Evolutionary conservation across 2,113 vertebrate genomes (phyloP), one percentile per base, ranked within the genome.

Genomic region (Phaetusa simplex): DNA sequence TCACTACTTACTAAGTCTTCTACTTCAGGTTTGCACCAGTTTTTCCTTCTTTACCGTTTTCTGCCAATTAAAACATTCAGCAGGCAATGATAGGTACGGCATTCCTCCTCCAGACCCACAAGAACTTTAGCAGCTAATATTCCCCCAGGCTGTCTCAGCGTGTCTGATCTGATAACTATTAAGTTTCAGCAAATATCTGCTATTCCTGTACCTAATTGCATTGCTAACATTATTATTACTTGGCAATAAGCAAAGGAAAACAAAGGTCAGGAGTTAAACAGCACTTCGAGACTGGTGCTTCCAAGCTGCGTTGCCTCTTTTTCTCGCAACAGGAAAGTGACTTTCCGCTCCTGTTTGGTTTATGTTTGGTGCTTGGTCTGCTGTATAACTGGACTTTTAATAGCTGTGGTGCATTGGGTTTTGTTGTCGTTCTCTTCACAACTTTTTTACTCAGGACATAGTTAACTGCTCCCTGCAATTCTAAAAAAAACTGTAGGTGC

Each of bases 211-310:
- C 49, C 61, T 93, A 91, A 96, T 49, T 95, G 56, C 73, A 91
- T 89, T 91, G 50, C 59, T 26, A 70, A 66, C 20, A 7, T 83
- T 55, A 53, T 61, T 90, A 89, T 58, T 89, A 67, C 47, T 59
- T 74, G 17, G 40, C 56, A 82, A 29, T 79, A 74, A 85, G 77
- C 73, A 79, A 89, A 85, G 70, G 11, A 64, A 93, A 93, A 52
- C 77, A 91, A 79, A 73, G 88, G 55, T 64, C 61, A 86, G 85
- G 72, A 85, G 86, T 69, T 85, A 89, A 96, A 93, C 52, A 91
- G 4, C 73, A 36, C 34, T 83, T 40, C 0, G 15, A 71, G 50
- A 6, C 56, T 49, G 38, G 16, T 47, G 72, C 61, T 65, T 82
- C 69, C 55, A 26, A 9, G 26, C 59, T 36, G 19, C 17, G 50